These are phyloP conservation scores for Drosophila burlai DNA, from an alignment of 1,140 invertebrate genomes.

Conservation along the genomic window DNA sequence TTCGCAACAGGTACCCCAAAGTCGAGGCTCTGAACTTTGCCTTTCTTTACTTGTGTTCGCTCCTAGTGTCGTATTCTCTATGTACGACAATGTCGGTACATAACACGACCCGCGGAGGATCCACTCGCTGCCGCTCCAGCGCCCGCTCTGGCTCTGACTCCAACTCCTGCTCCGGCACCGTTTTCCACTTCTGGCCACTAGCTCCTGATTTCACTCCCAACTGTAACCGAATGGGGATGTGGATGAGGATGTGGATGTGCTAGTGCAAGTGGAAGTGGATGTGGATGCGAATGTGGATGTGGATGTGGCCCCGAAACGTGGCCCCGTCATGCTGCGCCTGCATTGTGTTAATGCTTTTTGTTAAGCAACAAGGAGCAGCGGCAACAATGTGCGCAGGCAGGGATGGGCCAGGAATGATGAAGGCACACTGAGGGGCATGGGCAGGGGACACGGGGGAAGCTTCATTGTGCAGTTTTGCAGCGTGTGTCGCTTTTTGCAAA, in stretches of 20 bases:
- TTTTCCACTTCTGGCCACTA: conserved; percentile 20
- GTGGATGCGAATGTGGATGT: conserved; percentile 15
- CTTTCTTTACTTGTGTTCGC: conserved; percentile 9
- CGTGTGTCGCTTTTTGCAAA: conserved; percentile 82
- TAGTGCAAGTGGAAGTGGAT: conserved; percentile 21
- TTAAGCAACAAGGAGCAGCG: conserved; percentile 70
- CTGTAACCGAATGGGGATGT: conserved; percentile 16
- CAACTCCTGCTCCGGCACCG: conserved; percentile 14
- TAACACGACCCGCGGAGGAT: conserved; percentile 69
- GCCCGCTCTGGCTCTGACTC: conserved; percentile 22
- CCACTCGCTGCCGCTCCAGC: conserved; percentile 20
- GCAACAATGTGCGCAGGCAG: conserved; percentile 31
- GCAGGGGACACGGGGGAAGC: conserved; percentile 29
- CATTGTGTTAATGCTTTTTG: conserved; percentile 83
- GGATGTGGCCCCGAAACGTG: conserved; percentile 59
- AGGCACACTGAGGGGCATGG: background rate
- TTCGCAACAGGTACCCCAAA: conserved; percentile 10
- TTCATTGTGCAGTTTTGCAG: conserved; percentile 79
- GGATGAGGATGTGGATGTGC: conserved; percentile 10
- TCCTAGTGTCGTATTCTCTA: conserved; percentile 54
- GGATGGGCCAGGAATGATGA: conserved; percentile 12
- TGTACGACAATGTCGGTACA: conserved; percentile 81
- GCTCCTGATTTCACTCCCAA: conserved; percentile 38
- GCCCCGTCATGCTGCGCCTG: conserved; percentile 79
- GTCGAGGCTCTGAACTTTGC: background rate